phyloP scores from a whole-genome alignment of 1,140 invertebrate species.

The Sarcophaga peregrina region DNA sequence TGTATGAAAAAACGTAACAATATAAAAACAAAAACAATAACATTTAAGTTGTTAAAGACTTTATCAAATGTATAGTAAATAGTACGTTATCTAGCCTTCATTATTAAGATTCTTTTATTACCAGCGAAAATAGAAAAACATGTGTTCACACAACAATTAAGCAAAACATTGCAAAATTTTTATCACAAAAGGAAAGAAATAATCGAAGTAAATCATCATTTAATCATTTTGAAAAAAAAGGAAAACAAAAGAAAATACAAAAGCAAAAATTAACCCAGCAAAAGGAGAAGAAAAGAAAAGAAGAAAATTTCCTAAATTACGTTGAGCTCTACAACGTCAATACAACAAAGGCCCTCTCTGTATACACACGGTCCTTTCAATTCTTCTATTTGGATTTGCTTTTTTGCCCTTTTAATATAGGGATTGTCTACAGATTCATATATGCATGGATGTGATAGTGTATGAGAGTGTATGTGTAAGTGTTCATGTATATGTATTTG shows the following conservation, averaged over 20 bases:
- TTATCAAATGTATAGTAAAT: no score
- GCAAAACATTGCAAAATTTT: background rate
- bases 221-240: background rate
- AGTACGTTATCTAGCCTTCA: background rate
- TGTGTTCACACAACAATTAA: background rate
- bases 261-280: background rate
- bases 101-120: background rate
- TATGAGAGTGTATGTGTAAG: no score
- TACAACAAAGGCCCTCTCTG: background rate
- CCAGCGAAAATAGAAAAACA: background rate
- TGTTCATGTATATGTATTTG: background rate
- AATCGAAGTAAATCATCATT: background rate
- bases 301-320: constrained; percentile 9
- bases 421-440: background rate
- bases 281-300: background rate
- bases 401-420: background rate
- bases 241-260: background rate
- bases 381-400: background rate
- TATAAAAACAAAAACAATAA: no score
- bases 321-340: background rate
- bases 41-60: no score
- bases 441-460: background rate
- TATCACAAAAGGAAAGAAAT: background rate
- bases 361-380: background rate
- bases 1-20: no score